These are phyloP conservation scores for Cathartes aura DNA, from an alignment of 2,113 vertebrate species.

Conservation along the genomic window DNA sequence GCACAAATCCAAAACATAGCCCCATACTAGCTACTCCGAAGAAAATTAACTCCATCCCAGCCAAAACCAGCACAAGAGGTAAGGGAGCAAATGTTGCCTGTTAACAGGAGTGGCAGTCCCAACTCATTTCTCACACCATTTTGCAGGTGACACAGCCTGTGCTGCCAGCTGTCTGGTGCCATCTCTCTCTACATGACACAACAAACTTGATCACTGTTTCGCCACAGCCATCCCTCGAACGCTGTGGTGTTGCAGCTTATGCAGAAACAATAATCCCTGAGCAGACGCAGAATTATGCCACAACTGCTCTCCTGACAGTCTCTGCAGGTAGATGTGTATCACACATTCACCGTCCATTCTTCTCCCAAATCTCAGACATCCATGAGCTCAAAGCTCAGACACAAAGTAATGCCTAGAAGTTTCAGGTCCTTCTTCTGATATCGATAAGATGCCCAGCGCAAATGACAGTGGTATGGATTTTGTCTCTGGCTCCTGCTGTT, in stretches of 20 bases:
- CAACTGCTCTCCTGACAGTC: background rate
- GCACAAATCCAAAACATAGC: no score
- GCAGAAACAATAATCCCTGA: background rate
- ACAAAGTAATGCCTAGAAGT: background rate
- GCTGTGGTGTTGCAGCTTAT: background rate
- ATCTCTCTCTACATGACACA: background rate
- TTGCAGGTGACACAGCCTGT: background rate
- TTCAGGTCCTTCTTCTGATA: background rate
- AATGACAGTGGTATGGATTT: background rate
- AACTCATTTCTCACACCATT: background rate
- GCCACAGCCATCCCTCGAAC: background rate
- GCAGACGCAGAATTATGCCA: fast-evolving
- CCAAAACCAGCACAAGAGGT: background rate
- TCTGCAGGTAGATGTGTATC: background rate
- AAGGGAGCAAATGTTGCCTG: background rate
- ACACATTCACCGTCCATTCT: background rate
- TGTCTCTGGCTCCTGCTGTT: background rate
- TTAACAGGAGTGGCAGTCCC: background rate
- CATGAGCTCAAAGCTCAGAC: background rate
- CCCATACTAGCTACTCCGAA: no score
- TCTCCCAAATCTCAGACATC: background rate
- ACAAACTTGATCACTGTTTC: background rate
- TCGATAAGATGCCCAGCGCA: background rate
- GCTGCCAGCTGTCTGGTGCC: fast-evolving
- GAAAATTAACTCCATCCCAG: no score